Evolutionary conservation across 2,888 invertebrate genomes (phyloP), one percentile per base, ranked within the genome.

Genomic region (Habroteleia sp.): DNA sequence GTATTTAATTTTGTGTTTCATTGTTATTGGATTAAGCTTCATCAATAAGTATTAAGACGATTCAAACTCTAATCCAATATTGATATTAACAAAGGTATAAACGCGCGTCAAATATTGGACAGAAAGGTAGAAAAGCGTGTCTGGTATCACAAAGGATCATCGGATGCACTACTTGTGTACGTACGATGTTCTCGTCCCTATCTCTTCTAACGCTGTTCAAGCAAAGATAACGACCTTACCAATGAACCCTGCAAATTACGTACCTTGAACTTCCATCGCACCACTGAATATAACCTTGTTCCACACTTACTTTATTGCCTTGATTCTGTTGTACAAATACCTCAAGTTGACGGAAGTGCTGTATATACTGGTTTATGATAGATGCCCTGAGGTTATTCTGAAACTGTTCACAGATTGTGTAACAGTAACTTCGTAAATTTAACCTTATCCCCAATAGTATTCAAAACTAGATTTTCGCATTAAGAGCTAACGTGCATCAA

Each of bases 181-280:
- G 7, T 16, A 20, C 42, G 27, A 48, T 35, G 13, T 56, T 42
- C 35, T 69, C 44, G 33, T 23, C 23, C 50, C 62, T 62, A 54
- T 62, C 52, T 60, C 25, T 42, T 29, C 44, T 8, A 29, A 11
- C 29, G 65, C 52, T 62, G 68, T 48, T 54, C 29, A 42, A 60
- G 56, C 48, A 58, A 44, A 33, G 56, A 58, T 74, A 74, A 74
- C 50, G 68, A 74, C 62, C 56, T 68, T 39, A 69, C 56, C 68
- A 63, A 74, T 69, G 68, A 68, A 74, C 48, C 41, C 56, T 50
- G 63, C 56, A 62, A 74, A 74, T 74, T 74, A 74, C 50, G 6
- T 54, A 66, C 68, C 66, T 68, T 68, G 68, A 63, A 68, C 68
- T 68, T 74, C 74, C 31, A 46, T 48, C 68, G 68, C 35, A 16